These are phyloP conservation scores for Agrotis ipsilon DNA, from an alignment of 2,888 invertebrate species.

Conservation along the genomic window DNA sequence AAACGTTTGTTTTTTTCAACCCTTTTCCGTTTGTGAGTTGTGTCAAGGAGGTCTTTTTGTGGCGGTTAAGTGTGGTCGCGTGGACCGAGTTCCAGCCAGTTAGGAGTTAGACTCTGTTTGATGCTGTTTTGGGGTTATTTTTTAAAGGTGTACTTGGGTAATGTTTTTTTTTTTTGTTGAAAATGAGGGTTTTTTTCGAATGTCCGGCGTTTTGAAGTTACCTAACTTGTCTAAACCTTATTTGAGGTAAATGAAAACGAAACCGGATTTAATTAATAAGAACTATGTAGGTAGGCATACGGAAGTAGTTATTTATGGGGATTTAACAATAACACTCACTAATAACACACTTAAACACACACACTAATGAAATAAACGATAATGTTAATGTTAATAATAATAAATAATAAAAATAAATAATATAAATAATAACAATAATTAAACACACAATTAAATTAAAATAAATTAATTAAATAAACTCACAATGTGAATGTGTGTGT, in stretches of 20 bases:
- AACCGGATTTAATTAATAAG: no score
- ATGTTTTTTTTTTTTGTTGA: not conserved
- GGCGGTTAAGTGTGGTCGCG: conserved; percentile 64
- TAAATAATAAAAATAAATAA: no score
- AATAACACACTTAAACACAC: no score
- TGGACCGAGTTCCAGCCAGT: conserved; percentile 48
- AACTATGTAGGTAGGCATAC: no score
- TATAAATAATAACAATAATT: no score
- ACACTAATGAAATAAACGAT: no score
- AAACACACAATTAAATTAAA: no score
- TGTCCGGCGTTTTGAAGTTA: not conserved
- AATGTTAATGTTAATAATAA: no score
- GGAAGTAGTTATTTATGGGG: no score
- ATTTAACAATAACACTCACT: no score
- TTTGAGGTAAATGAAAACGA: not conserved
- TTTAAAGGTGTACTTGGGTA: conserved; percentile 31
- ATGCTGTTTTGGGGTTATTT: conserved; percentile 35
- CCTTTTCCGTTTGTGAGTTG: conserved; percentile 54
- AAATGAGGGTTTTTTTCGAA: not conserved
- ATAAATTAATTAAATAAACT: no score
- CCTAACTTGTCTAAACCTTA: not conserved
- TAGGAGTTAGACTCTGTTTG: conserved; percentile 30
- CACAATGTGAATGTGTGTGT: no score
- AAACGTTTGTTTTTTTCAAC: conserved; percentile 56
- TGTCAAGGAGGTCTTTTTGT: conserved; percentile 60